Evolutionary conservation across 2,888 invertebrate genomes (phyloP), one percentile per base, ranked within the genome.

Genomic region (Halictus quadricinctus): DNA sequence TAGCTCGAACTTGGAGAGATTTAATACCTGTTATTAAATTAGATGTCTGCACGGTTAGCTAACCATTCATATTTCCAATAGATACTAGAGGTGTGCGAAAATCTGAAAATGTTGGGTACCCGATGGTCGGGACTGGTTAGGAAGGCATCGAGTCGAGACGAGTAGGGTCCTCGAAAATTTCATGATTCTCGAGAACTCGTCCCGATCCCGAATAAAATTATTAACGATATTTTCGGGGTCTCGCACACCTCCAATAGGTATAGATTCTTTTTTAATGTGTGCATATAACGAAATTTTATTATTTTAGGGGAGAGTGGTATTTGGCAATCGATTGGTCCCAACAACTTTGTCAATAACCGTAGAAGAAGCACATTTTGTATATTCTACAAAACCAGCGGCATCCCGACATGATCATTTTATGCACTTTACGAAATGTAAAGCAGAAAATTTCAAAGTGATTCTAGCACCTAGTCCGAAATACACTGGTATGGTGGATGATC

Each of bases 401-500:
- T 99, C 99, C 21, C 97, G 97, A 50, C 96, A 99, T 86, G 99
- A 99, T 95, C 97, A 98, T 94, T 97, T 99, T 90, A 99, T 99
- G 98, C 99, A 99, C 95, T 98, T 98, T 91, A 97, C 98, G 15
- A 99, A 98, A 95, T 98, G 98, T 84, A 98, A 98, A 95, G 98
- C 98, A 10, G 99, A 99, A 94, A 99, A 99, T 95, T 98, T 99
- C 87, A 97, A 98, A 95, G 98, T 99, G 0, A 97, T 99, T 95
- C 96, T 99, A 87, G 98, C 98, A n/a, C 99, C 99, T 25, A 99
- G 98, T 95, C 98, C 98, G 2, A 98, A 98, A 93, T 99, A 99
- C 94, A 98, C 97, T 5, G 98, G 98, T 10, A 97, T 98, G 96
- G 97, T 98, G 8, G 99, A 99, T 95, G 98, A 98, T 92, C 99